Evolutionary conservation across 2,113 vertebrate species (phyloP).

Genomic region (Rutilus rutilus): DNA sequence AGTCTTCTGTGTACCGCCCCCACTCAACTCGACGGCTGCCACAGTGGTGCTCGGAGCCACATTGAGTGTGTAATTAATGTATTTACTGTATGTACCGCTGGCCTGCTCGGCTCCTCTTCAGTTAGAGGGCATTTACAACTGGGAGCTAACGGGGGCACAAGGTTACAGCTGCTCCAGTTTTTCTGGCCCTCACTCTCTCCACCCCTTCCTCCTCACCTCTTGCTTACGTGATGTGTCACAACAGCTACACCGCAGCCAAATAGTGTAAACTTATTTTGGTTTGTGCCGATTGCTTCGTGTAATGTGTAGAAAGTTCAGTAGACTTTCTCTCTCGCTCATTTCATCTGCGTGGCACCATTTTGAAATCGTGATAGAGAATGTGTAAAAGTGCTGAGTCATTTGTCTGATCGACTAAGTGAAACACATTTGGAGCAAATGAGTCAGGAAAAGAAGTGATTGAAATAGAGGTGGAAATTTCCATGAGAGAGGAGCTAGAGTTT

Average conservation of each 20-base stretch:
- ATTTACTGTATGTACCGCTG: slow-evolving; percentile 51
- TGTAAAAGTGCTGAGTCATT: slow-evolving; percentile 44
- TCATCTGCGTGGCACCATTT: background rate
- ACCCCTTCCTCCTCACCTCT: background rate
- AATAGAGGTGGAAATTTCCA: slow-evolving; percentile 31
- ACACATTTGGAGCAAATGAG: slow-evolving; percentile 39
- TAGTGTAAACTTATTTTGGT: background rate
- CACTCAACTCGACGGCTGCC: slow-evolving; percentile 48
- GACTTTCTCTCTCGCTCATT: slow-evolving; percentile 14
- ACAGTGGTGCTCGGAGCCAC: slow-evolving; percentile 14
- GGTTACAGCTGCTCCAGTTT: slow-evolving; percentile 31
- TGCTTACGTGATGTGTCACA: slow-evolving; percentile 23
- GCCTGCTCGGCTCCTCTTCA: slow-evolving; percentile 21
- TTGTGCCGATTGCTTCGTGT: background rate
- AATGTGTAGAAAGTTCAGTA: background rate
- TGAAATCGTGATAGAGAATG: slow-evolving; percentile 32
- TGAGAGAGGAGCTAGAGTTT: slow-evolving; percentile 22
- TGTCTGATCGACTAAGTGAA: slow-evolving; percentile 40
- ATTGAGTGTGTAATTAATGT: slow-evolving; percentile 49
- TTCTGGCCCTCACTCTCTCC: slow-evolving; percentile 18
- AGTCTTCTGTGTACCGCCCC: slow-evolving; percentile 49
- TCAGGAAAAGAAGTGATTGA: slow-evolving; percentile 35
- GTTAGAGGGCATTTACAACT: slow-evolving; percentile 53
- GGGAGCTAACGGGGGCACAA: slow-evolving; percentile 43
- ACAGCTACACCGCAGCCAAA: background rate